Conservation (phyloP, 2,113 vertebrate genomes). For the Cranoglanis bouderius region DNA sequence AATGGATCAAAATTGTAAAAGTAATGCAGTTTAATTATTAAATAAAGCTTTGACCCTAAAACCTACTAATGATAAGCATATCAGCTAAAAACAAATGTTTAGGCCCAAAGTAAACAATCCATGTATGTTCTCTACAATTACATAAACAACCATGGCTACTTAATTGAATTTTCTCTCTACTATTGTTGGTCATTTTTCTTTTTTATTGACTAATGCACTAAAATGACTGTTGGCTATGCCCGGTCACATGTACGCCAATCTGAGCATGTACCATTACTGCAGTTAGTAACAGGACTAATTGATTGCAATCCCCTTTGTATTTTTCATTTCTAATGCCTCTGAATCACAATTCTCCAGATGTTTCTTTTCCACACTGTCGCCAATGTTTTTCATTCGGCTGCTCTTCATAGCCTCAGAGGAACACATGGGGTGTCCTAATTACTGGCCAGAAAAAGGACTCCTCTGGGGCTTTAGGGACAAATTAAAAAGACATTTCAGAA, state of each 20-base stretch:
- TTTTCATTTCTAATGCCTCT: conserved; percentile 43
- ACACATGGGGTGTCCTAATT: conserved; percentile 48
- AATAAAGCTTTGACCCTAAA: not conserved
- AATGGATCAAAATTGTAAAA: not conserved
- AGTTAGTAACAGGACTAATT: conserved; percentile 43
- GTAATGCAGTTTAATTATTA: not conserved
- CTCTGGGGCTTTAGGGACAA: conserved; percentile 19
- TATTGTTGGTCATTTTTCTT: conserved; percentile 19
- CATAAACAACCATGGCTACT: not conserved
- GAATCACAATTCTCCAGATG: conserved; percentile 51
- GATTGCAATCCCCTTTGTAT: conserved; percentile 48
- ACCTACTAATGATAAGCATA: not conserved
- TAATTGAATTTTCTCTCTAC: conserved; percentile 7
- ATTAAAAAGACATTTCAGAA: conserved; percentile 44
- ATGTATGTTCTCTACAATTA: not conserved
- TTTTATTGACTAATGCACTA: conserved; percentile 27
- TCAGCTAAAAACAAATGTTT: not conserved
- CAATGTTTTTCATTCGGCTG: conserved; percentile 51
- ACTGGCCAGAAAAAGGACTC: conserved; percentile 21
- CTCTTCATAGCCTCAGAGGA: conserved; percentile 36
- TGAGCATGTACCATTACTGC: conserved; percentile 14
- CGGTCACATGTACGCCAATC: not conserved
- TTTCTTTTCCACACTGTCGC: conserved; percentile 47
- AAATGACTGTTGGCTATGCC: conserved; percentile 16
- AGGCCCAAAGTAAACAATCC: not conserved